Percentiles rank a stretch among this genome's conserved stretches.
Evolutionary conservation across 2,797 vertebrate species (phyloP).

Genomic region (Philypnodon macrostomus): DNA sequence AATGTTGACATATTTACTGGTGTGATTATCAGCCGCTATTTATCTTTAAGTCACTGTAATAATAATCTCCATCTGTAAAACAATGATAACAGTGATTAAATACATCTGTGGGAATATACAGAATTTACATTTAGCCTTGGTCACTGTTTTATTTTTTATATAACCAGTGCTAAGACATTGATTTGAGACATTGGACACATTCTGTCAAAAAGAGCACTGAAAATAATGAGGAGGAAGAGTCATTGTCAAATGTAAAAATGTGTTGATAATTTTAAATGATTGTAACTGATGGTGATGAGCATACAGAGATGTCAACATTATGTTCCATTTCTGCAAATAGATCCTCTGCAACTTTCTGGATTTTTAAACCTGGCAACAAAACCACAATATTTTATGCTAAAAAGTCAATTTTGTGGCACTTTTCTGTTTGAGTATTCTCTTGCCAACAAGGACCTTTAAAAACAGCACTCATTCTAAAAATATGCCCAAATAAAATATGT

Average conservation of each 20-base stretch:
- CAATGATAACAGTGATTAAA: too few relatives aligned
- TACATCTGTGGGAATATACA: too few relatives aligned
- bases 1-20: too few relatives aligned
- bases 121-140: too few relatives aligned
- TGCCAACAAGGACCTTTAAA: slow-evolving; percentile 2
- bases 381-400: slow-evolving; percentile 8
- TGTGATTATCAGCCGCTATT: too few relatives aligned
- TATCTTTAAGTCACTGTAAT: too few relatives aligned
- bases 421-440: slow-evolving; percentile 7
- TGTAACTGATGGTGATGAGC: too few relatives aligned
- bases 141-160: too few relatives aligned
- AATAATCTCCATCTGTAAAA: too few relatives aligned
- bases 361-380: slow-evolving; percentile 2
- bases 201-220: neutral
- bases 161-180: too few relatives aligned
- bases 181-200: too few relatives aligned
- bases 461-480: slow-evolving; percentile 21
- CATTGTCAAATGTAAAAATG: neutral
- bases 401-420: slow-evolving; percentile 3
- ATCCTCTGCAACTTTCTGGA: neutral
- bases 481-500: too few relatives aligned
- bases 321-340: neutral
- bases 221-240: neutral
- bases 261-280: slow-evolving; percentile 1
- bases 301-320: neutral